Conservation (phyloP, 2,797 vertebrate genomes). For the Pantherophis alleghaniensis region DNA sequence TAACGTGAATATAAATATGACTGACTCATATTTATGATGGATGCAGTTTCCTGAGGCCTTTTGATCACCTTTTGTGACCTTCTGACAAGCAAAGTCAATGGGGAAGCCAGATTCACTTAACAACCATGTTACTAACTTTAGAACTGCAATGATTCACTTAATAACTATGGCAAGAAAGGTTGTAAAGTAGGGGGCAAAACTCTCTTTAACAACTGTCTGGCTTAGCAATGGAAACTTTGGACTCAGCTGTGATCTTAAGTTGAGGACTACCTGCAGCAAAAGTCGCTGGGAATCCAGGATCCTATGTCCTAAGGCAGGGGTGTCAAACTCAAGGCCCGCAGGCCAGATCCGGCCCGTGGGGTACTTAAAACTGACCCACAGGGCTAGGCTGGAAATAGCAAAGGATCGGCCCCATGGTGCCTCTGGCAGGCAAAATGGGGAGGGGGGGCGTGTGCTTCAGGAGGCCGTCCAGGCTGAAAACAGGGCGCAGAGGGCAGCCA, state of each 20-base stretch:
- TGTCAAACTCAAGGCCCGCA: too few species aligned
- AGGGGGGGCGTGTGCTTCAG: too few species aligned
- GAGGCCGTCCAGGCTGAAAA: too few species aligned
- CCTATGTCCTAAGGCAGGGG: background rate
- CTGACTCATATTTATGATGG: background rate
- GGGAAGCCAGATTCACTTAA: background rate
- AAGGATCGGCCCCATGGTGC: too few species aligned
- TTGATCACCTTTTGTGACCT: background rate
- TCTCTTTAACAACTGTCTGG: background rate
- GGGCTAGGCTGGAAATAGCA: too few species aligned
- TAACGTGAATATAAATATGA: background rate
- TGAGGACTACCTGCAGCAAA: background rate
- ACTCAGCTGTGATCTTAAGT: background rate
- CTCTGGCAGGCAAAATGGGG: too few species aligned
- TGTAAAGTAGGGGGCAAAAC: background rate
- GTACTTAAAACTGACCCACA: too few species aligned
- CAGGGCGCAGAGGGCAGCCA: too few species aligned
- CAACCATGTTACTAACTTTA: background rate
- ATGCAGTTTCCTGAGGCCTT: background rate
- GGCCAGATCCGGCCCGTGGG: too few species aligned
- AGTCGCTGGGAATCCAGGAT: background rate
- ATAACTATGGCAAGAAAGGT: background rate
- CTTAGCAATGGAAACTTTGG: background rate
- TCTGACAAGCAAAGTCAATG: background rate
- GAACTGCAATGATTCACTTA: background rate